These are phyloP conservation scores for Habrosyne pyritoides DNA, from an alignment of 2,888 invertebrate genomes.

Conservation along the genomic window DNA sequence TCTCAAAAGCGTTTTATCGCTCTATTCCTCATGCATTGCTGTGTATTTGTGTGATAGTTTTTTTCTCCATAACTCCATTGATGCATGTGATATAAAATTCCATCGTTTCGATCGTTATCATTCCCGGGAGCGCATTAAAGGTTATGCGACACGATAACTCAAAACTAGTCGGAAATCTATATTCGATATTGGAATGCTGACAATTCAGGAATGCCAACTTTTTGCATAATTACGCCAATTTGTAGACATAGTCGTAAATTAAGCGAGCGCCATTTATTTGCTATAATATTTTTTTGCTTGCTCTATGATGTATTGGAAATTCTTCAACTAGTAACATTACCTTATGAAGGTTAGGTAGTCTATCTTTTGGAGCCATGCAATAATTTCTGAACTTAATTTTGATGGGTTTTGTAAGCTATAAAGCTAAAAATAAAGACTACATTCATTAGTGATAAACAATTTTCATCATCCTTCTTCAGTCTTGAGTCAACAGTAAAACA, in stretches of 20 bases:
- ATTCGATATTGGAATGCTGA: slow-evolving; percentile 4
- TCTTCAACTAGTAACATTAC: background rate
- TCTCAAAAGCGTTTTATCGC: slow-evolving; percentile 7
- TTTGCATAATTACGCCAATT: slow-evolving; percentile 2
- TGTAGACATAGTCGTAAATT: slow-evolving; percentile 5
- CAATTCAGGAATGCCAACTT: background rate
- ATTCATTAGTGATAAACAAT: too few relatives aligned
- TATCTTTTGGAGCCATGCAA: background rate
- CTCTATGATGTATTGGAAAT: background rate
- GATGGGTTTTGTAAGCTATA: too few relatives aligned
- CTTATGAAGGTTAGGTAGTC: background rate
- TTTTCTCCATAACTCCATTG: background rate
- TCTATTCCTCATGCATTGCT: slow-evolving; percentile 4
- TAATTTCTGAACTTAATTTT: too few relatives aligned
- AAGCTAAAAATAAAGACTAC: too few relatives aligned
- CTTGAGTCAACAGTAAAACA: too few relatives aligned
- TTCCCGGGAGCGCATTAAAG: slow-evolving; percentile 5
- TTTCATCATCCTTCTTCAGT: too few relatives aligned
- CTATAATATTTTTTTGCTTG: background rate
- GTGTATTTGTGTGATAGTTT: background rate
- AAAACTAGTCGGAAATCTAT: slow-evolving; percentile 4
- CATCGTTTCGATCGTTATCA: slow-evolving; percentile 3
- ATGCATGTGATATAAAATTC: background rate
- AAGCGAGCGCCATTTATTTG: background rate
- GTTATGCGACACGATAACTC: slow-evolving; percentile 7